phyloP scores from a whole-genome alignment of 37 sponge, comb jelly and placozoan species.

The Spongilla lacustris region DNA sequence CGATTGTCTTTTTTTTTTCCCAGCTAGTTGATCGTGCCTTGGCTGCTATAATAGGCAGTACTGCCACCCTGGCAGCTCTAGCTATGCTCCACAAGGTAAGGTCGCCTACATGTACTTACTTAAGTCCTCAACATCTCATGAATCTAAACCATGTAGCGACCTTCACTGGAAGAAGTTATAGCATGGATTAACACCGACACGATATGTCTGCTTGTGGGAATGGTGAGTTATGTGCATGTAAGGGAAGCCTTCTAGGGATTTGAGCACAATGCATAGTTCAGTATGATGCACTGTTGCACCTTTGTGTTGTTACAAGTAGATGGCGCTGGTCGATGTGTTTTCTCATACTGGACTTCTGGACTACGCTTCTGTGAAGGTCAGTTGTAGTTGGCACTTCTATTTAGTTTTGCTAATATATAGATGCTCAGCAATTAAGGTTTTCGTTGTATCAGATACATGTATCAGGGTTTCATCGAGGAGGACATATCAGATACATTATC shows the following conservation, averaged over 20 bases:
- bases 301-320: constrained; percentile 32
- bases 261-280: not conserved
- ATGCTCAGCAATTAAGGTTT: too few species aligned
- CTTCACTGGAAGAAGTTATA: constrained; percentile 70
- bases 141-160: constrained; percentile 71
- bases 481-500: too few species aligned
- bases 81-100: constrained; percentile 78
- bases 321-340: constrained; percentile 93
- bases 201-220: constrained; percentile 94
- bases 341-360: constrained; percentile 97
- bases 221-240: too few species aligned
- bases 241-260: too few species aligned
- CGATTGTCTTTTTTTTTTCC: not conserved
- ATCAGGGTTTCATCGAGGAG: too few species aligned
- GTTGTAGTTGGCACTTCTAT: too few species aligned
- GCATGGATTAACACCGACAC: constrained; percentile 92
- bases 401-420: too few species aligned
- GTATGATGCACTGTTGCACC: not conserved
- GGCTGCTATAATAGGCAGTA: constrained; percentile 92
- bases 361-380: constrained; percentile 92
- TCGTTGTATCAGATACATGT: too few species aligned
- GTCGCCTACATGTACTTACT: not conserved
- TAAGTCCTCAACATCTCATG: not conserved
- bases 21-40: constrained; percentile 87
- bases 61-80: constrained; percentile 64